These are phyloP conservation scores for Eurytoma adleriae DNA, from an alignment of 2,888 invertebrate genomes.

Conservation along the genomic window DNA sequence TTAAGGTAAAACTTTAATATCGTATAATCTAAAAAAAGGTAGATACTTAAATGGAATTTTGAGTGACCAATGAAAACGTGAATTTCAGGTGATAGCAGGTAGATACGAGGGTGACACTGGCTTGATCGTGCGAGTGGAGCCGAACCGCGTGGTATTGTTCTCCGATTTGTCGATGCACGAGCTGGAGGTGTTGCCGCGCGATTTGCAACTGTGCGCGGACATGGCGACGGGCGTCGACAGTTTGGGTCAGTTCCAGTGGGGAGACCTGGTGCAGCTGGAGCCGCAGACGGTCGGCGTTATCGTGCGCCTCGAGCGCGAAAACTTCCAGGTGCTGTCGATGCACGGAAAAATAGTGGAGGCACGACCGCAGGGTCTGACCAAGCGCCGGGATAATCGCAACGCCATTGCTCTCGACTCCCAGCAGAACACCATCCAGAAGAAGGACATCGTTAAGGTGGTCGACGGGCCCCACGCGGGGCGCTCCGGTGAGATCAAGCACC, in stretches of 20 bases:
- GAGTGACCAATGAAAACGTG: too few species aligned
- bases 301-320: constrained; percentile 96
- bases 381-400: constrained; percentile 91
- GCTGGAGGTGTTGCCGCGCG: constrained; percentile 92
- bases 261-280: constrained; percentile 96
- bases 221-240: constrained; percentile 99
- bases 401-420: constrained; percentile 96
- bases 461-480: constrained; percentile 79
- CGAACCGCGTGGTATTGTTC: constrained; percentile 93
- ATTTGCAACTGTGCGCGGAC: constrained; percentile 90
- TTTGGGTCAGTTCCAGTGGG: constrained; percentile 98
- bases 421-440: constrained; percentile 92
- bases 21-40: neutral
- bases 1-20: constrained; percentile 72
- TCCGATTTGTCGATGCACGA: constrained; percentile 99
- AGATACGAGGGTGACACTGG: constrained; percentile 98
- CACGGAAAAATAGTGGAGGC: constrained; percentile 96
- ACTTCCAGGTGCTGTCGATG: constrained; percentile 97
- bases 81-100: constrained; percentile 78
- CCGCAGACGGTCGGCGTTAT: constrained; percentile 98
- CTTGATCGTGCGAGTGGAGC: constrained; percentile 95
- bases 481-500: constrained; percentile 79
- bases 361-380: constrained; percentile 94
- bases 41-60: too few species aligned
- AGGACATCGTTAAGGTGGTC: constrained; percentile 79